phyloP scores from a whole-genome alignment of 2,888 invertebrate species.

The Dorcus parallelipipedus region DNA sequence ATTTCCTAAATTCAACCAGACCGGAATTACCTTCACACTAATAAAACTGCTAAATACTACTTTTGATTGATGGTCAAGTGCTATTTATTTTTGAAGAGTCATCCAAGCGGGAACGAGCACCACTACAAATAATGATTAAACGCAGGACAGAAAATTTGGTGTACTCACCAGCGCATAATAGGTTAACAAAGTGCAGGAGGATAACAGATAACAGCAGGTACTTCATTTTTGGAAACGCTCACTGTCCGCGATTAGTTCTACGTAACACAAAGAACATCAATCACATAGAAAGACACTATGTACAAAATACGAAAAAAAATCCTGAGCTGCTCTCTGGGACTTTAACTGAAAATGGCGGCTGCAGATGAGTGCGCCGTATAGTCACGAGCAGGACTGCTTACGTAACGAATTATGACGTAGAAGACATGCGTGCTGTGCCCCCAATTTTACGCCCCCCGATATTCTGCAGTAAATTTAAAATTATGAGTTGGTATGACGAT shows the following conservation, averaged over 20 bases:
- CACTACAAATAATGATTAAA: not conserved
- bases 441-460: not conserved
- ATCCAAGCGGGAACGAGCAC: no score
- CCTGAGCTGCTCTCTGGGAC: not conserved
- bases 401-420: constrained; percentile 10
- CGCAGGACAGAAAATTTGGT: not conserved
- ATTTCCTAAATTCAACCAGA: not conserved
- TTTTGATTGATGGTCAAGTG: not conserved
- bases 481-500: no score
- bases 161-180: constrained; percentile 10
- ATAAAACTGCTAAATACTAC: not conserved
- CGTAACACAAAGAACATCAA: constrained; percentile 12
- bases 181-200: constrained; percentile 24
- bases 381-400: constrained; percentile 12
- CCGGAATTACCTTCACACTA: not conserved
- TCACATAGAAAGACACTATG: constrained; percentile 7
- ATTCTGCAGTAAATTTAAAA: no score
- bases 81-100: no score
- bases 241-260: not conserved
- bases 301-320: constrained; percentile 1
- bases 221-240: constrained; percentile 36
- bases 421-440: constrained; percentile 6
- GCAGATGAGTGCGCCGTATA: not conserved
- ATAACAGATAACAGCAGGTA: constrained; percentile 41
- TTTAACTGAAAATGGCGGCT: not conserved